Conservation (phyloP, 2,113 vertebrate species). For the Lepus timidus region DNA sequence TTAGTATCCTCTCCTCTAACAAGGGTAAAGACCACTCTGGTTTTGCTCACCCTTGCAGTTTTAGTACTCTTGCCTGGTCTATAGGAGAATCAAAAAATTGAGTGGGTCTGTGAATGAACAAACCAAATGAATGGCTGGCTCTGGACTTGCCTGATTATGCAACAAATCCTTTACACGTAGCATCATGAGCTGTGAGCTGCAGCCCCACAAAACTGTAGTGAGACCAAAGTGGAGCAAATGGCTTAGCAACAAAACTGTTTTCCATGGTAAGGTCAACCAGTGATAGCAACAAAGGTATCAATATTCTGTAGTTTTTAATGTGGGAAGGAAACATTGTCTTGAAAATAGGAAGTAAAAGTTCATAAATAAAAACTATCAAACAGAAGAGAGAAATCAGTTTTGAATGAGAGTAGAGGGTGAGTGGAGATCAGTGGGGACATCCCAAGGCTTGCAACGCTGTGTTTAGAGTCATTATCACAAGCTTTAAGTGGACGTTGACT, state of each 20-base stretch:
- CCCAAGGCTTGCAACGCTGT: not conserved
- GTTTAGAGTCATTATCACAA: not conserved
- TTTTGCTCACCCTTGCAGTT: not conserved
- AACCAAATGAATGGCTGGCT: slow-evolving; percentile 3
- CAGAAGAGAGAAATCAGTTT: not conserved
- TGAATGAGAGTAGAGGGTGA: not conserved
- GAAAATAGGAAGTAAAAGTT: slow-evolving; percentile 47
- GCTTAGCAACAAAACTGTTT: not conserved
- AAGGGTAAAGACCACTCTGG: not conserved
- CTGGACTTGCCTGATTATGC: not conserved
- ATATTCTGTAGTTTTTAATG: not conserved
- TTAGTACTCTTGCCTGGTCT: not conserved
- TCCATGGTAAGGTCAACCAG: not conserved
- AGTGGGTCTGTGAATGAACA: not conserved
- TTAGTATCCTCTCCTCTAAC: no score
- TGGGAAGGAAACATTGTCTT: not conserved
- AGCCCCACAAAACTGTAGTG: not conserved
- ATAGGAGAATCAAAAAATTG: not conserved
- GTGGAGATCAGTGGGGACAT: not conserved
- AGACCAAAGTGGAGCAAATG: slow-evolving; percentile 11
- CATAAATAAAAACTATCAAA: not conserved
- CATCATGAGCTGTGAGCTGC: not conserved
- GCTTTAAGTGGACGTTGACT: not conserved
- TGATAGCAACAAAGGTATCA: not conserved
- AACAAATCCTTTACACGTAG: slow-evolving; percentile 4